A percentile compares a stretch with the other conserved stretches of the same genome.
These are phyloP conservation scores for Rapana venosa DNA, from an alignment of 2,888 invertebrate genomes.

Conservation along the genomic window DNA sequence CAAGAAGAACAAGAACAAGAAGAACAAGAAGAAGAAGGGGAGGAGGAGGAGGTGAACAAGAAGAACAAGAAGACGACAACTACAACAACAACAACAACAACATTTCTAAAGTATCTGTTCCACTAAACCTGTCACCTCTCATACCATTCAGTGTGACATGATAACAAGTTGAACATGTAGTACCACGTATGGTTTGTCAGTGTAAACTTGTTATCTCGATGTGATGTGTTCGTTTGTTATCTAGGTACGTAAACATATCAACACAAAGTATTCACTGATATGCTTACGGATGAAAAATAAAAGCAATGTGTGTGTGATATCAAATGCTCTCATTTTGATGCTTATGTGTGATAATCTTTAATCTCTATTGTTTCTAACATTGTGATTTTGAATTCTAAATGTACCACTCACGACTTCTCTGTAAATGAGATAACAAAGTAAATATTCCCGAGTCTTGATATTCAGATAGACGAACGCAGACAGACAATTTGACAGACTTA, in stretches of 20 bases:
- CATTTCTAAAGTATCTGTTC: too few relatives aligned
- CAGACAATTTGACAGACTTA: not conserved
- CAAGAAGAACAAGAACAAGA: too few relatives aligned
- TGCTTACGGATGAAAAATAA: too few relatives aligned
- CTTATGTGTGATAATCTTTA: not conserved
- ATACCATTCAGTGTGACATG: too few relatives aligned
- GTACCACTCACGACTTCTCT: not conserved
- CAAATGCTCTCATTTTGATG: too few relatives aligned
- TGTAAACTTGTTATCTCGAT: not conserved
- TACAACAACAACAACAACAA: too few relatives aligned
- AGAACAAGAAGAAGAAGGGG: too few relatives aligned
- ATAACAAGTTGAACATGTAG: too few relatives aligned
- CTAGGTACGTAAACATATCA: not conserved
- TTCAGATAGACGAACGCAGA: not conserved
- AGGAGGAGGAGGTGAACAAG: too few relatives aligned
- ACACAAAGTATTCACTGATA: too few relatives aligned
- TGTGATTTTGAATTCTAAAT: not conserved
- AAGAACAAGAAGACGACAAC: too few relatives aligned
- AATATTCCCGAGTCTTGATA: not conserved
- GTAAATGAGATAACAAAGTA: not conserved
- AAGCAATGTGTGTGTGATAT: not conserved
- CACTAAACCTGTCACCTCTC: too few relatives aligned
- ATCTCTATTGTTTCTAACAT: not conserved
- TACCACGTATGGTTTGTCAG: not conserved
- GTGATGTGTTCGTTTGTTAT: not conserved